phyloP scores from a whole-genome alignment of 2,113 vertebrate species.

The Urocynchramus pylzowi region DNA sequence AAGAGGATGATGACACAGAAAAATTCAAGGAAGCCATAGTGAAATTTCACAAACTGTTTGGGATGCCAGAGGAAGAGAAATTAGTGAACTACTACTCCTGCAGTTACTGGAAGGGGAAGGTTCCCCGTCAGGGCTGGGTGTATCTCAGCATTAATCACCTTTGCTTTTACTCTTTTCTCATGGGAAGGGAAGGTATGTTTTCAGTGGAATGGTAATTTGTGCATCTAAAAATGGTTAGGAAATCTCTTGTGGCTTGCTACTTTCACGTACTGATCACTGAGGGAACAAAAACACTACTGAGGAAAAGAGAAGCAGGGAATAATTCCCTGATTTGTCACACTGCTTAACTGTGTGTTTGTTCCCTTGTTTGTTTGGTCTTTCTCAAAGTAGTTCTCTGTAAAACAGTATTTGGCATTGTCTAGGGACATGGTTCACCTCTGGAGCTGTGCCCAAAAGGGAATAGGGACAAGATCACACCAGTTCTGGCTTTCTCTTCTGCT shows the following conservation, averaged over 20 bases:
- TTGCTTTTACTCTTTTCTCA: conserved; percentile 95
- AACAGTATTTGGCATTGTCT: neutral
- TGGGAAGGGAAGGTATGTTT: conserved; percentile 92
- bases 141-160: conserved; percentile 99
- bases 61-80: conserved; percentile 97
- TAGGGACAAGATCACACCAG: neutral
- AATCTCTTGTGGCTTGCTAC: neutral
- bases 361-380: neutral
- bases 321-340: neutral
- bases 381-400: neutral
- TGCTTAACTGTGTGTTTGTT: neutral
- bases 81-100: conserved; percentile 98
- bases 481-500: neutral
- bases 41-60: conserved; percentile 93
- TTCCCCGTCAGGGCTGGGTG: conserved; percentile 97
- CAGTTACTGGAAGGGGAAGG: conserved; percentile 97
- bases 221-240: neutral
- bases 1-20: conserved; percentile 94
- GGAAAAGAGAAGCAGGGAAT: neutral
- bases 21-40: conserved; percentile 95
- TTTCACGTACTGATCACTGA: neutral
- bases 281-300: neutral
- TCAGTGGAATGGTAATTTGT: neutral
- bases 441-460: neutral
- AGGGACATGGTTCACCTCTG: neutral